Conservation (phyloP, 2,797 vertebrate genomes). For the Sebastes minor region DNA sequence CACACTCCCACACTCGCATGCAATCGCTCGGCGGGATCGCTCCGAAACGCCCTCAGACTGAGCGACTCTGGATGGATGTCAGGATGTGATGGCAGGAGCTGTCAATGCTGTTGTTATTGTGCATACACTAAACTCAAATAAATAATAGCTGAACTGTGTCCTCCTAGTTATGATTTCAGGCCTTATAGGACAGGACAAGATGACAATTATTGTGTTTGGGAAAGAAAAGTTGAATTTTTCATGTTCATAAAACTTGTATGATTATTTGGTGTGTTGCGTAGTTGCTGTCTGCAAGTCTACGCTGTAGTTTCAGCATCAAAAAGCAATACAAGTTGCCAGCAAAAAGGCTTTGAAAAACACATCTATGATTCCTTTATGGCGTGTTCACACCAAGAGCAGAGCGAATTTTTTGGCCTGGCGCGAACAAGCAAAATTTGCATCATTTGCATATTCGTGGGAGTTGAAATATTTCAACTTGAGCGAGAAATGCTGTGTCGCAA, state of each 20-base stretch:
- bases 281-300: background rate
- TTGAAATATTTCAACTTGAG: too few relatives aligned
- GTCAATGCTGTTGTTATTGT: slow-evolving; percentile 9
- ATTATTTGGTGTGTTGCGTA: background rate
- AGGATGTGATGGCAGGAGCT: slow-evolving; percentile 5
- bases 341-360: background rate
- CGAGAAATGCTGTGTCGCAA: too few relatives aligned
- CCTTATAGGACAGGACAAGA: slow-evolving; percentile 16
- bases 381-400: too few relatives aligned
- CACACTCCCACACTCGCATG: background rate
- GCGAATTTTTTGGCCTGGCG: too few relatives aligned
- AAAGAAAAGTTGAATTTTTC: slow-evolving; percentile 25
- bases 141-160: slow-evolving; percentile 13
- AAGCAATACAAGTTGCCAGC: background rate
- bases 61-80: slow-evolving; percentile 3
- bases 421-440: too few relatives aligned
- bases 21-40: background rate
- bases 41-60: slow-evolving; percentile 10
- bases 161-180: background rate
- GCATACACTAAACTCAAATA: slow-evolving; percentile 11
- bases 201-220: background rate
- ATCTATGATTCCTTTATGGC: background rate
- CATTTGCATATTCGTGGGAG: too few relatives aligned
- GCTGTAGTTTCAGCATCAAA: background rate
- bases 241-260: slow-evolving; percentile 42